Conservation (phyloP, 1,140 invertebrate species). For the Bombus cullumanus region DNA sequence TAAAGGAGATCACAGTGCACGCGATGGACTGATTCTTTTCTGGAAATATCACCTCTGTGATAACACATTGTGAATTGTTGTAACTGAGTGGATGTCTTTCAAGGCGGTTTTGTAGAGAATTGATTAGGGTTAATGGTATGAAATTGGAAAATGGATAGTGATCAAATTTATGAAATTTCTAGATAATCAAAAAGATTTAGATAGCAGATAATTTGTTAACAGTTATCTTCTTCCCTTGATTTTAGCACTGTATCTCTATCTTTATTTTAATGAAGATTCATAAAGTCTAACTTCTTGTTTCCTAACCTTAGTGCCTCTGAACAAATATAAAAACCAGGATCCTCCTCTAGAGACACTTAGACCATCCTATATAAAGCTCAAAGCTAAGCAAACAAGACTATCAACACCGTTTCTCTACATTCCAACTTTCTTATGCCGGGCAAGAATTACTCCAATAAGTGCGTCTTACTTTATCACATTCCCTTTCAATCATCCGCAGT, state of each 20-base stretch:
- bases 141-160: neutral
- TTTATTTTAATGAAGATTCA: no score
- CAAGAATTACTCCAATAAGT: no score
- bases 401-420: neutral
- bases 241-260: no score
- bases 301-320: no score
- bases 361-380: no score
- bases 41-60: neutral
- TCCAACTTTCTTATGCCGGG: no score
- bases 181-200: no score
- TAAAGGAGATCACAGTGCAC: neutral
- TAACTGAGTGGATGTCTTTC: neutral
- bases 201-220: no score
- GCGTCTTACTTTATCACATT: no score
- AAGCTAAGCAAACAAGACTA: neutral
- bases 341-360: neutral
- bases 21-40: neutral
- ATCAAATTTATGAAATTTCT: neutral
- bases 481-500: neutral
- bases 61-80: neutral
- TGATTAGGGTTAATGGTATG: neutral
- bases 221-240: no score
- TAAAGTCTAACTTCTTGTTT: no score
- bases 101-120: neutral
- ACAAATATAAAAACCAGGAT: neutral